Conservation (phyloP, 2,113 vertebrate species). For the Lanius collurio region DNA sequence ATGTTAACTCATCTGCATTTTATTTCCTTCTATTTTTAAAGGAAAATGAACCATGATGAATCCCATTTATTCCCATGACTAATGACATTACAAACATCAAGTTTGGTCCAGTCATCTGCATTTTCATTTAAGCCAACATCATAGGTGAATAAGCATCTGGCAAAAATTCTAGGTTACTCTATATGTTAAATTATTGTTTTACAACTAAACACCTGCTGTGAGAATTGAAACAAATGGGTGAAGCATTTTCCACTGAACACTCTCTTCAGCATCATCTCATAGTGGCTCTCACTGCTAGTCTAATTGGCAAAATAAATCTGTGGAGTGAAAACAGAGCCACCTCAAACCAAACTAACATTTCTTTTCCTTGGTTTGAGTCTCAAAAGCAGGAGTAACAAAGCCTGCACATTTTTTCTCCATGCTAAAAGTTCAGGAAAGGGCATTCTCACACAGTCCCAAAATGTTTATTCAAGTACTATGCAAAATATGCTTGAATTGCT, state of each 20-base stretch:
- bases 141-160: background rate
- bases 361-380: background rate
- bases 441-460: background rate
- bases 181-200: slow-evolving; percentile 49
- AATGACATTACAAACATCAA: background rate
- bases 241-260: slow-evolving; percentile 18
- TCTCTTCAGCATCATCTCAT: background rate
- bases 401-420: background rate
- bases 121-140: slow-evolving; percentile 13
- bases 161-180: slow-evolving; percentile 40
- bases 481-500: background rate
- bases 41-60: background rate
- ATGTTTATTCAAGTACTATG: background rate
- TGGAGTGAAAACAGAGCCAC: background rate
- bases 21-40: slow-evolving; percentile 3
- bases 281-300: background rate
- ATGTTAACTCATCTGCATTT: background rate
- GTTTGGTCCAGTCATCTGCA: background rate
- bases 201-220: background rate
- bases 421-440: background rate
- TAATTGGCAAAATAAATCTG: slow-evolving; percentile 14
- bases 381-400: background rate
- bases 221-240: slow-evolving; percentile 28
- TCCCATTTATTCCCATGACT: slow-evolving; percentile 1
- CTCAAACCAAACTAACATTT: background rate